phyloP scores from a whole-genome alignment of 2,797 vertebrate species.

The Tiaroga cobitis region DNA sequence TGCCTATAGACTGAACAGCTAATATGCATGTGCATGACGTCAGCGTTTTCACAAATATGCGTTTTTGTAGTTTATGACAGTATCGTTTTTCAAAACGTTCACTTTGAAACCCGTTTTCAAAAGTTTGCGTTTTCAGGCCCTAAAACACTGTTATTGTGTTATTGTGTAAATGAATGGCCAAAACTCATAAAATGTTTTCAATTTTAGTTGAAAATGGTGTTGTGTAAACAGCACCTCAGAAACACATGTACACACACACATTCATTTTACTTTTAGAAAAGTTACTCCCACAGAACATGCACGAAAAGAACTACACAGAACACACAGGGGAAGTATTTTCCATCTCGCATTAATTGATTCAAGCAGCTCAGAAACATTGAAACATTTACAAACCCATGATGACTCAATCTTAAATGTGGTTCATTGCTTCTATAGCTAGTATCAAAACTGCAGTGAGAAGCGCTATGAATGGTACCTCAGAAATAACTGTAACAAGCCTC shows the following conservation, averaged over 20 bases:
- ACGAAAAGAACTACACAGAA: not conserved
- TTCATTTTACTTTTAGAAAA: not conserved
- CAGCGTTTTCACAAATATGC: too few species aligned
- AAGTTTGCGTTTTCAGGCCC: too few species aligned
- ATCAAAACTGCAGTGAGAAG: conserved; percentile 12
- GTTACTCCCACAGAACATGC: not conserved
- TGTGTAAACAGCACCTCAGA: not conserved
- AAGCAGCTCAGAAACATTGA: conserved; percentile 27
- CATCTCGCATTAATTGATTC: conserved; percentile 27
- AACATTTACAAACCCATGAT: conserved; percentile 37
- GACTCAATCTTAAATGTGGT: conserved; percentile 26
- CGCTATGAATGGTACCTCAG: conserved; percentile 23
- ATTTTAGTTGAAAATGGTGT: not conserved
- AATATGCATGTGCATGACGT: too few species aligned
- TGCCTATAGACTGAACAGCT: too few species aligned
- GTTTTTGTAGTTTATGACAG: too few species aligned
- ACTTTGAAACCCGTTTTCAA: too few species aligned
- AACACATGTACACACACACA: conserved; percentile 42
- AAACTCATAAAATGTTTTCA: not conserved
- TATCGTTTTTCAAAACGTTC: too few species aligned
- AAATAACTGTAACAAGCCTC: conserved; percentile 43
- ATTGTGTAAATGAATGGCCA: not conserved
- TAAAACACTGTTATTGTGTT: too few species aligned
- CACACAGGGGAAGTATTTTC: not conserved
- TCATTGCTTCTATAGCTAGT: not conserved